Percentiles rank a stretch among this genome's conserved stretches.
These are phyloP conservation scores for Caiman crocodilus DNA, from an alignment of 2,797 vertebrate genomes.

Conservation along the genomic window DNA sequence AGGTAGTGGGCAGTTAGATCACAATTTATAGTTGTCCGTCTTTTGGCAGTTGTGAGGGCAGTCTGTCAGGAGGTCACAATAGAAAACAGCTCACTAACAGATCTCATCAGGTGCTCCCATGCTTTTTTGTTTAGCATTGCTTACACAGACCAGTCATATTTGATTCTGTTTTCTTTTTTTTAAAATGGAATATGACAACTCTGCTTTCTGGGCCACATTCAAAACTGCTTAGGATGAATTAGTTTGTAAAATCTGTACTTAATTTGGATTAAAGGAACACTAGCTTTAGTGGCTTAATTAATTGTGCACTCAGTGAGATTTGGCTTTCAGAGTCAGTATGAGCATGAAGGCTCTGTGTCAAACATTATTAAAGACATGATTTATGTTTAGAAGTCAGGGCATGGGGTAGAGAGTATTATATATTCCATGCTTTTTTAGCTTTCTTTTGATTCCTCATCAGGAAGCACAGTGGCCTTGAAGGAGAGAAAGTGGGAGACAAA, in stretches of 20 bases:
- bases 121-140: not conserved
- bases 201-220: not conserved
- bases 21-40: not conserved
- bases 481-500: not conserved
- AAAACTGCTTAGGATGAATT: not conserved
- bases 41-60: not conserved
- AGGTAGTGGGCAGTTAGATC: not conserved
- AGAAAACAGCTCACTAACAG: not conserved
- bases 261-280: constrained; percentile 9
- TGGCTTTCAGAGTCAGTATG: constrained; percentile 32
- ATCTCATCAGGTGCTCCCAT: not conserved
- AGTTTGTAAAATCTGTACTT: not conserved
- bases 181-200: not conserved
- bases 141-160: not conserved
- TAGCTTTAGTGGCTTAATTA: not conserved
- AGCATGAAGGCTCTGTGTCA: not conserved
- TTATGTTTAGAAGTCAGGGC: not conserved
- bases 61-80: not conserved
- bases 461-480: not conserved
- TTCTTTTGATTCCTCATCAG: not conserved
- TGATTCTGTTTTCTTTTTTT: not conserved
- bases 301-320: not conserved
- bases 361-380: not conserved
- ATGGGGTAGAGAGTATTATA: not conserved
- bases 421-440: not conserved